Evolutionary conservation across 2,113 vertebrate species (phyloP).

Genomic region (Ailuropoda melanoleuca): DNA sequence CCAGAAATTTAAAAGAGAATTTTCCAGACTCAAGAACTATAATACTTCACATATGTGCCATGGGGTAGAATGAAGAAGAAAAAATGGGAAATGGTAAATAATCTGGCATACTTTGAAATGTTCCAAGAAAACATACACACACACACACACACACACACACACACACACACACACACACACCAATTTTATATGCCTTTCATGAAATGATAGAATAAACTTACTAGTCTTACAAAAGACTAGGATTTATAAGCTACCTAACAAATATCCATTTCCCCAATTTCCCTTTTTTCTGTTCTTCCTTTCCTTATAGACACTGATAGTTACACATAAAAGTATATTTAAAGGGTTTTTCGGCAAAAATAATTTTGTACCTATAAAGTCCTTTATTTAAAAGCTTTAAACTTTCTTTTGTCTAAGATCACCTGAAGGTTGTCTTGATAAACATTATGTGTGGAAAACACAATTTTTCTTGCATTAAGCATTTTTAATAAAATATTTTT

Average conservation of each 20-base stretch:
- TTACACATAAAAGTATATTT: background rate
- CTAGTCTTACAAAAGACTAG: background rate
- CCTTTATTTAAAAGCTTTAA: slow-evolving; percentile 60
- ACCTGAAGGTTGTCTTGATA: slow-evolving; percentile 10
- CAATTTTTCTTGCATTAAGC: slow-evolving; percentile 60
- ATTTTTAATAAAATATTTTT: slow-evolving; percentile 48
- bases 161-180: background rate
- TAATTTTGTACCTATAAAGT: slow-evolving; percentile 6
- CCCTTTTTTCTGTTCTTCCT: slow-evolving; percentile 40
- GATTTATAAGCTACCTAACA: background rate
- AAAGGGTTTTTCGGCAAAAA: slow-evolving; percentile 19
- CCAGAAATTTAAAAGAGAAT: background rate
- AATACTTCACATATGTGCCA: background rate
- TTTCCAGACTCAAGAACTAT: background rate
- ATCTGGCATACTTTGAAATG: background rate
- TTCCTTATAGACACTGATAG: slow-evolving; percentile 47
- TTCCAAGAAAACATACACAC: background rate
- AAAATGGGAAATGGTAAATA: background rate
- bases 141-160: background rate
- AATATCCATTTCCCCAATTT: background rate
- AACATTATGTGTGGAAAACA: slow-evolving; percentile 50
- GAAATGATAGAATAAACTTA: slow-evolving; percentile 29
- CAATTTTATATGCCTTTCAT: background rate
- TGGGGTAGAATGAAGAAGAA: background rate
- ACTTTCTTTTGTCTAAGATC: slow-evolving; percentile 59